Evolutionary conservation across 1,140 invertebrate species (phyloP).

Genomic region (Leptinotarsa undecemlineata): DNA sequence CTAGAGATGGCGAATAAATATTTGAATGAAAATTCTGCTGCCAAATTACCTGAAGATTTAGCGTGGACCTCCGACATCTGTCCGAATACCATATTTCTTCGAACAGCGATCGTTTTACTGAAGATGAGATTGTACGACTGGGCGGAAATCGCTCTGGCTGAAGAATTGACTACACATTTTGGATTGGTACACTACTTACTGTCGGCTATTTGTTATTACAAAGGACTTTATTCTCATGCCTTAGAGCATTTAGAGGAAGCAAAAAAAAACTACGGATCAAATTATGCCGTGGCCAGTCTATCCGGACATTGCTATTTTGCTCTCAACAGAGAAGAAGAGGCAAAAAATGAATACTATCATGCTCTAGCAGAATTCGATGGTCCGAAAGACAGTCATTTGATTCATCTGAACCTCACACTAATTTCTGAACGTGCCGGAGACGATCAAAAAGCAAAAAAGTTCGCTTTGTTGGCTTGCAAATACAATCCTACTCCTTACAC

Average conservation of each 20-base stretch:
- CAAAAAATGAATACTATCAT: slow-evolving; percentile 43
- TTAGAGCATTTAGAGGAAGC: slow-evolving; percentile 45
- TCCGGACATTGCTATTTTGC: slow-evolving; percentile 45
- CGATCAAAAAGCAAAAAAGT: slow-evolving; percentile 43
- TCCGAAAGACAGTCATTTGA: slow-evolving; percentile 47
- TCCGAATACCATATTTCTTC: slow-evolving; percentile 43
- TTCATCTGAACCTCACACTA: slow-evolving; percentile 42
- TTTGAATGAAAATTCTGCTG: slow-evolving; percentile 20
- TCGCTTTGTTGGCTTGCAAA: slow-evolving; percentile 47
- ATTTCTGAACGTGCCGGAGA: slow-evolving; percentile 36
- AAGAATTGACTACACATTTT: slow-evolving; percentile 28
- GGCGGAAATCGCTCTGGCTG: slow-evolving; percentile 43
- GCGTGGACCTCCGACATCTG: slow-evolving; percentile 44
- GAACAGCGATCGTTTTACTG: slow-evolving; percentile 41
- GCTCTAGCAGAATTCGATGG: slow-evolving; percentile 44
- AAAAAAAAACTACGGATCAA: slow-evolving; percentile 38
- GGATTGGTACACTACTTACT: slow-evolving; percentile 15
- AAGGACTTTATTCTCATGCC: slow-evolving; percentile 33
- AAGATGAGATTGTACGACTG: slow-evolving; percentile 46
- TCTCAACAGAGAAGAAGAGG: slow-evolving; percentile 37
- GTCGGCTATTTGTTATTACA: slow-evolving; percentile 17
- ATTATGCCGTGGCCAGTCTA: slow-evolving; percentile 43
- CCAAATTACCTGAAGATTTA: slow-evolving; percentile 45
- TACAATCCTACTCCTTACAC: slow-evolving; percentile 47
- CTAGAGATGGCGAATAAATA: slow-evolving; percentile 46